A percentile compares a stretch with the other conserved stretches of the same genome.
These are phyloP conservation scores for Odiellus spinosus DNA, from an alignment of 2,888 invertebrate genomes.

Conservation along the genomic window DNA sequence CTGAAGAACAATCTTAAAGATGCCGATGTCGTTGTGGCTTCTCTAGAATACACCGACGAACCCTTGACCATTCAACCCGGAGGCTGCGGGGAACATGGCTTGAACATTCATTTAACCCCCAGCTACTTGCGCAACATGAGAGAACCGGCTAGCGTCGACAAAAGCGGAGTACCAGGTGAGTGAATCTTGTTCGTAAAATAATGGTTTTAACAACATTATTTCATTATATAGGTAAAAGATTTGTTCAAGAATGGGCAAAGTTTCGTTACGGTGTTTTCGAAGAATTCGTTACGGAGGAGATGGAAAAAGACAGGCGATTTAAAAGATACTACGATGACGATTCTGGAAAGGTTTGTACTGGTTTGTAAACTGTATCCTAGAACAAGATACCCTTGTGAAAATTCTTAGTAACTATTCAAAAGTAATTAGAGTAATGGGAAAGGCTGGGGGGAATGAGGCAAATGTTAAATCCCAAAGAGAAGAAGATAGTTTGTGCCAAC, in stretches of 20 bases:
- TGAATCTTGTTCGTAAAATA: too few relatives aligned
- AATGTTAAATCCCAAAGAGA: too few relatives aligned
- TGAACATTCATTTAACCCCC: constrained; percentile 38
- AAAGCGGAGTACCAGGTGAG: constrained; percentile 6
- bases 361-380: too few relatives aligned
- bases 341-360: too few relatives aligned
- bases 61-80: constrained; percentile 46
- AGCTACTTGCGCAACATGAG: constrained; percentile 20
- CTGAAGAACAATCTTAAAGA: constrained; percentile 19
- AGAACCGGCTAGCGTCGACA: constrained; percentile 11
- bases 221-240: constrained; percentile 10
- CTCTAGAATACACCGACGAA: constrained; percentile 36
- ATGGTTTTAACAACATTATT: too few relatives aligned
- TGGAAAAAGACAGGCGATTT: too few relatives aligned
- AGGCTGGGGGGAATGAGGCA: too few relatives aligned
- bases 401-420: too few relatives aligned
- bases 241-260: constrained; percentile 25
- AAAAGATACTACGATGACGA: too few relatives aligned
- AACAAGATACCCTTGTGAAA: too few relatives aligned
- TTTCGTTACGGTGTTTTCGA: constrained; percentile 25
- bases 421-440: too few relatives aligned
- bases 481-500: too few relatives aligned
- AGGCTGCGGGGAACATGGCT: constrained; percentile 42
- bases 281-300: constrained; percentile 18
- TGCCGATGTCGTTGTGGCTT: constrained; percentile 37